Evolutionary conservation across 2,113 vertebrate genomes (phyloP), one percentile per base, ranked within the genome.

Genomic region (Channa maculata): DNA sequence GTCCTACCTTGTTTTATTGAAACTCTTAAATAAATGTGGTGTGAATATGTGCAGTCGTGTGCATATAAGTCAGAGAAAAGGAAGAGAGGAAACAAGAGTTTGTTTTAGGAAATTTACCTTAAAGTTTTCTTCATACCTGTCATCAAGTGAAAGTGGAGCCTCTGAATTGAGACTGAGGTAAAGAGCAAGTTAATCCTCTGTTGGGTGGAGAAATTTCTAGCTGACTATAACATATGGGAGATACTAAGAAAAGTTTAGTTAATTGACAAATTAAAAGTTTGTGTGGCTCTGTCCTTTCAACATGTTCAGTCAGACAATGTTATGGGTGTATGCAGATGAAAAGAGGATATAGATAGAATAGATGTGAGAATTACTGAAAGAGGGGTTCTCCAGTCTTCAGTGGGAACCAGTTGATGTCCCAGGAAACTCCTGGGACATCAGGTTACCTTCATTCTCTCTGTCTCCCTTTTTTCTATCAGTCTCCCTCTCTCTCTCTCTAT

Each of bases 351-450:
- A 66, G 57, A 24, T 48, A 62, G 61, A 60, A 60, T 10, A 70
- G 68, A 75, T 37, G 65, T 71, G 74, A 83, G 48, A 62, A 65
- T 57, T 62, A 51, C 38, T 61, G 70, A 36, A 68, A 63, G 37
- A 12, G 71, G 75, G 75, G 70, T 80, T 84, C 85, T 83, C 68
- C 79, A 85, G 89, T 89, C 82, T 85, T 91, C 85, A 91, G 88
- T 88, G 86, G 57, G 78, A 88, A 82, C 72, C 66, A 85, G 77
- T 86, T 90, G 77, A 79, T 58, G 89, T 82, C 82, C 86, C 68
- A 86, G 55, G 80, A 86, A 86, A 72, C 84, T 85, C 81, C 71
- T 71, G 84, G 82, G 86, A 91, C 89, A 91, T 93, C 90, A 92
- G 85, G 90, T 93, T 92, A 91, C 91, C 85, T 83, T 86, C 67